A percentile compares a stretch with the other conserved stretches of the same genome.
These are phyloP conservation scores for Herpetotheres cachinnans DNA, from an alignment of 2,113 vertebrate genomes.

Conservation along the genomic window DNA sequence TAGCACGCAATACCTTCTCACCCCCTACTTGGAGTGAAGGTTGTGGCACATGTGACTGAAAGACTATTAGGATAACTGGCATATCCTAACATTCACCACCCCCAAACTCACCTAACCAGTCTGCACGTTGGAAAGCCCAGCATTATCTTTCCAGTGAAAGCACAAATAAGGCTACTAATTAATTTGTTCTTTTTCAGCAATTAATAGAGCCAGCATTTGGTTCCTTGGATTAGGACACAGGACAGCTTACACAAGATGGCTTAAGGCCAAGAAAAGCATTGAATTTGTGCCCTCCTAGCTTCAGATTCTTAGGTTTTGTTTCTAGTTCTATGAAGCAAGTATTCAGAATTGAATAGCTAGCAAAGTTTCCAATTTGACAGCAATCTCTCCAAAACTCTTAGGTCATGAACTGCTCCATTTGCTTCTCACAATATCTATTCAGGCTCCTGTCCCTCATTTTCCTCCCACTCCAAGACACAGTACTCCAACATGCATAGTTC, in stretches of 20 bases:
- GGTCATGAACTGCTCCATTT: background rate
- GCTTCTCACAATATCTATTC: background rate
- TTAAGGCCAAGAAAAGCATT: background rate
- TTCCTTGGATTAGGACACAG: background rate
- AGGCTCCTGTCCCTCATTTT: background rate
- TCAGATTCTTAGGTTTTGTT: background rate
- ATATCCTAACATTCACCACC: background rate
- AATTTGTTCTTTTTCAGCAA: conserved; percentile 24
- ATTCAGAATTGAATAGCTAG: background rate
- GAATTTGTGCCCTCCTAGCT: background rate
- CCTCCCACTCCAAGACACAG: background rate
- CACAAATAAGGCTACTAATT: background rate
- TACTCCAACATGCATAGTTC: background rate
- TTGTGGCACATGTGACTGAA: background rate
- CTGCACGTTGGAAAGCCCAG: background rate
- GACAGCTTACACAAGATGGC: conserved; percentile 1
- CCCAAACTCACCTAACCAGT: background rate
- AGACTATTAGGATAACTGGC: background rate
- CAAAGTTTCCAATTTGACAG: background rate
- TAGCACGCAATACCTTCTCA: background rate
- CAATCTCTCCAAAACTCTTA: background rate
- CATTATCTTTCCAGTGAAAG: background rate
- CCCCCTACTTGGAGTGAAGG: background rate
- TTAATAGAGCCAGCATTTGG: background rate
- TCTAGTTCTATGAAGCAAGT: background rate